Percentiles rank a stretch among this genome's conserved stretches.
phyloP scores from a whole-genome alignment of 1,140 invertebrate genomes.

The Agrilus planipennis region DNA sequence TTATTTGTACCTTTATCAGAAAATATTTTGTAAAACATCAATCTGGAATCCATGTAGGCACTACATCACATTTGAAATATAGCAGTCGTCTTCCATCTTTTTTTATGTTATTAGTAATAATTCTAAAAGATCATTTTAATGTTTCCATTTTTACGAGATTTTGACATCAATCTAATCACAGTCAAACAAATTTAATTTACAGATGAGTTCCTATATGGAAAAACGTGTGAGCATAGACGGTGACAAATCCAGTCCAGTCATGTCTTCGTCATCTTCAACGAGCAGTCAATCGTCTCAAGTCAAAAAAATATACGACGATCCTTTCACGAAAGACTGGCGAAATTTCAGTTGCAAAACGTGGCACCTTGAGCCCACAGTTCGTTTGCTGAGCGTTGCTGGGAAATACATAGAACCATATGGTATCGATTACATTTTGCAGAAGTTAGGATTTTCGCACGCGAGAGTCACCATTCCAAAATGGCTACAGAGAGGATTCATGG shows the following conservation, averaged over 20 bases:
- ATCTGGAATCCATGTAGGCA: too few species aligned
- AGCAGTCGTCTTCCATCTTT: too few species aligned
- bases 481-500: constrained; percentile 95
- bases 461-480: constrained; percentile 97
- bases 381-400: constrained; percentile 53
- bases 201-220: too few species aligned
- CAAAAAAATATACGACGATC: constrained; percentile 33
- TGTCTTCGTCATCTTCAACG: constrained; percentile 13
- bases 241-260: neutral
- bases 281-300: constrained; percentile 32
- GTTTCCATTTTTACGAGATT: too few species aligned
- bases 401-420: constrained; percentile 95
- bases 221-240: too few species aligned
- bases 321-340: constrained; percentile 76
- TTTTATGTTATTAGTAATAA: too few species aligned
- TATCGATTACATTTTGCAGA: constrained; percentile 94
- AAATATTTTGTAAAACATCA: too few species aligned
- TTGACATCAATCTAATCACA: too few species aligned
- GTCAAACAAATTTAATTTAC: too few species aligned
- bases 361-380: constrained; percentile 95
- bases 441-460: constrained; percentile 92
- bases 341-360: constrained; percentile 92
- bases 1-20: too few species aligned
- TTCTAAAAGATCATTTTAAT: too few species aligned
- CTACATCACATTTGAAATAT: too few species aligned